Percentiles rank a stretch among this genome's conserved stretches.
phyloP scores from a whole-genome alignment of 2,797 vertebrate genomes.

The Micromesistius poutassou region DNA sequence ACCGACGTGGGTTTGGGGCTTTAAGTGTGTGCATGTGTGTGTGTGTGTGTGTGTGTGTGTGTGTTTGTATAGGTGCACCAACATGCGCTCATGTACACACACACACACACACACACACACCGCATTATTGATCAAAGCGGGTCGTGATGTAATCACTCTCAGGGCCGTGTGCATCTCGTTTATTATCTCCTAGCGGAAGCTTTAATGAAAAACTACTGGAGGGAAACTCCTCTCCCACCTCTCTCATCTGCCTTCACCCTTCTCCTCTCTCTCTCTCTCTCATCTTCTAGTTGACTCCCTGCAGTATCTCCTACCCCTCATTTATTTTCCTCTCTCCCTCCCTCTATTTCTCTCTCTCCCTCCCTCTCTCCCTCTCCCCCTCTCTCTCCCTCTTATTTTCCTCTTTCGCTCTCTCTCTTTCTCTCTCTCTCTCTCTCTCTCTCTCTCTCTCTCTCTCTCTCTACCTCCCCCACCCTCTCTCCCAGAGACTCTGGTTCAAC shows the following conservation, averaged over 20 bases:
- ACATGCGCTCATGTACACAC: slow-evolving; percentile 18
- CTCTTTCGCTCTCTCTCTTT: slow-evolving; percentile 32
- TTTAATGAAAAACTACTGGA: slow-evolving; percentile 75
- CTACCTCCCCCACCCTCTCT: not conserved
- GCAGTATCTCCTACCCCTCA: slow-evolving; percentile 13
- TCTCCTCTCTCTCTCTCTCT: slow-evolving; percentile 32
- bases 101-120: slow-evolving; percentile 26
- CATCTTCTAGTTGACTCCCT: not conserved
- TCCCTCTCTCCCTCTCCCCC: slow-evolving; percentile 8
- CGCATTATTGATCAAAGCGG: slow-evolving; percentile 65
- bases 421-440: slow-evolving; percentile 30
- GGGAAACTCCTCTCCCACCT: slow-evolving; percentile 57
- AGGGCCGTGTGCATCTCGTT: slow-evolving; percentile 59
- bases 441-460: slow-evolving; percentile 41
- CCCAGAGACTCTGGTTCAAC: slow-evolving; percentile 55
- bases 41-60: not conserved
- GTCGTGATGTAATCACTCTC: slow-evolving; percentile 44
- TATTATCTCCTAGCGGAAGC: slow-evolving; percentile 68
- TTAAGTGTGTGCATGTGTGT: not conserved
- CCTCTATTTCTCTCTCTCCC: not conserved
- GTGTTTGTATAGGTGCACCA: slow-evolving; percentile 17
- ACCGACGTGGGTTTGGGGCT: not conserved
- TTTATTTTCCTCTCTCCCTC: slow-evolving; percentile 36
- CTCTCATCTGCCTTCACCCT: slow-evolving; percentile 13
- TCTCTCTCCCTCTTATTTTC: slow-evolving; percentile 29